These are phyloP conservation scores for Strongylocentrotus purpuratus DNA, from an alignment of 35 echinoderm and acorn worm genomes.

Conservation along the genomic window DNA sequence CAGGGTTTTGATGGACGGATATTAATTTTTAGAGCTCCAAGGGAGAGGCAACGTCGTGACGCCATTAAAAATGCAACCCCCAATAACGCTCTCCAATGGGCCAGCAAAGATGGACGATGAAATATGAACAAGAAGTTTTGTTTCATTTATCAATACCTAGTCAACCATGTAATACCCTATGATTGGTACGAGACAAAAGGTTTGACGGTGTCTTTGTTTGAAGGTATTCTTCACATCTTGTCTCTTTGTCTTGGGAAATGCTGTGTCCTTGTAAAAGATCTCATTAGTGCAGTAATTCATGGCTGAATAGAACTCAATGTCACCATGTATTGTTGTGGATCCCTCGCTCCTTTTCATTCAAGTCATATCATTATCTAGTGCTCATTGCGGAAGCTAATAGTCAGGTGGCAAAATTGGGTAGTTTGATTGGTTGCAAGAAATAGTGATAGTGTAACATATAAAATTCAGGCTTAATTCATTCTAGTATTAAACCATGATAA, in stretches of 20 bases:
- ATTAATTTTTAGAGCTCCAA: neutral
- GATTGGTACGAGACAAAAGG: neutral
- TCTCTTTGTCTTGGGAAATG: neutral
- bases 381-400: neutral
- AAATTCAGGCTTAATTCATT: neutral
- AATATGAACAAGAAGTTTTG: neutral
- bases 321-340: neutral
- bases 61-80: neutral
- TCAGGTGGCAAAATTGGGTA: neutral
- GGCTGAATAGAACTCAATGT: neutral
- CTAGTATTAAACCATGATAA: no score
- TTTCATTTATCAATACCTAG: neutral
- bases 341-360: neutral
- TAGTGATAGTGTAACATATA: neutral
- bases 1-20: neutral
- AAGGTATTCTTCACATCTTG: neutral
- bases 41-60: neutral
- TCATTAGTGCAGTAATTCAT: neutral
- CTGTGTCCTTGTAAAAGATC: neutral
- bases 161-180: neutral
- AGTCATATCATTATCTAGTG: neutral
- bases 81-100: neutral
- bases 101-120: neutral
- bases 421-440: neutral
- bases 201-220: neutral